Base-by-base conservation (phyloP, 1,140 invertebrate species). In the Nephila pilipes region DNA sequence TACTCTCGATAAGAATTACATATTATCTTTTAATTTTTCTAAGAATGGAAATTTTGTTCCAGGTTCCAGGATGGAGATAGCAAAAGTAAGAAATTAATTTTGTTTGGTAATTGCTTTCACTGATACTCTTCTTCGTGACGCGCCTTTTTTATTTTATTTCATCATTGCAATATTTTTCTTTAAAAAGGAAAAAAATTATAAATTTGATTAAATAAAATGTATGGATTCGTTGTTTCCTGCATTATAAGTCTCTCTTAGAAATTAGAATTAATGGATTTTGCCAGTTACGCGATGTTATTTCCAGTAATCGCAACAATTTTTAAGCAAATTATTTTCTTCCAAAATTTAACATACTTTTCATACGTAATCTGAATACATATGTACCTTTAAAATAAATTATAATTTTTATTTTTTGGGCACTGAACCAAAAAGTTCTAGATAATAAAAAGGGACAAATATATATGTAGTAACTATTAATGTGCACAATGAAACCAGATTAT, bases 1-100 rank as follows among this genome's bases (percentile, higher is more conserved):
- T 20, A 32, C 69, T 25, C 63, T 75, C 18, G 69, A 75, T 75
- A 25, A 29, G 32, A 75, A 75, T 75, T 75, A 75, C 32, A 75
- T 36, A 75, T 75, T 75, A 75, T 75, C 69, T 75, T 75, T 75
- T 75, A 75, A 75, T 75, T 75, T 75, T 36, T 18, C 69, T 75
- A 14, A 75, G 69, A 32, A 32, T 25, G 29, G 29, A 75, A 75
- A 32, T 75, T 75, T 32, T 36, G 29, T 4, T 16, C 29, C 29
- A 20, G 14, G 69, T 14, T 75, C 18, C 14, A 32, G 36, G 69
- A 75, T 6, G 29, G 69, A 4, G 0, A 36, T 0, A 1, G 32
- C 12, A 75, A 29, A 29, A 32, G 29, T 18, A 75, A 75, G n/a
- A 75, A 75, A 75, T 75, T 75, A 75, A 75, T 75, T 75, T 75